Base-by-base conservation (phyloP, 2,888 invertebrate genomes). In the Torymus auratus region DNA sequence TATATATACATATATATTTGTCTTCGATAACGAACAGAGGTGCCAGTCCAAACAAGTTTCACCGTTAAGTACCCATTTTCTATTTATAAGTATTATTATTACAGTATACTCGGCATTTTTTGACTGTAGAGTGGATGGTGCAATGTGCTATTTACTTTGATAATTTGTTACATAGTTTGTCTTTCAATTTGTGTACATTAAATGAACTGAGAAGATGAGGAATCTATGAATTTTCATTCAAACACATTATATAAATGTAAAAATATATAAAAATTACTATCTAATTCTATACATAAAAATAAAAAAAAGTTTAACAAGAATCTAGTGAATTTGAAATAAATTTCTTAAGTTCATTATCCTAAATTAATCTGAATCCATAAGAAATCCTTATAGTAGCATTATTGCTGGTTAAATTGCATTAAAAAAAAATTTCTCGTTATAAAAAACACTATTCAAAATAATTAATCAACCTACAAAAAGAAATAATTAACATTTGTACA, bases 171-270 rank as follows among this genome's bases (percentile, higher is more conserved):
- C 76, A 83, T 77, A 80, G 77, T 85, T 84, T 86, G 84, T 85
- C 84, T 85, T 86, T 81, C 82, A 79, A 84, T 85, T 84, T 85
- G 56, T 85, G 83, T 86, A 84, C 81, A 83, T 84, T 85, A 64
- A 68, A 74, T 41, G 74, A 71, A 41, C 41, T 41, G 70, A 70
- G 55, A 80, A 53, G 28, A 55, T 60, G 58, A 41, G 60, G 65
- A 62, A 41, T 23, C 10, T 20, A 20, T 52, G 20, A 70, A 50
- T 79, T 61, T 67, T 78, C 7, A 23, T 55, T 78, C 41, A 41
- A 41, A 17, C 28, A 15, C 13, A 61, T 12, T 20, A 5, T 52
- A 15, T 58, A 58, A 15, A 11, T 58, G 15, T 11, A 58, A 15
- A 15, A 58, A 58, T 15, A 11, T 14, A 15, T 41, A 41, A 4